Evolutionary conservation across 2,888 invertebrate species (phyloP).

Genomic region (Helicoverpa assulta): DNA sequence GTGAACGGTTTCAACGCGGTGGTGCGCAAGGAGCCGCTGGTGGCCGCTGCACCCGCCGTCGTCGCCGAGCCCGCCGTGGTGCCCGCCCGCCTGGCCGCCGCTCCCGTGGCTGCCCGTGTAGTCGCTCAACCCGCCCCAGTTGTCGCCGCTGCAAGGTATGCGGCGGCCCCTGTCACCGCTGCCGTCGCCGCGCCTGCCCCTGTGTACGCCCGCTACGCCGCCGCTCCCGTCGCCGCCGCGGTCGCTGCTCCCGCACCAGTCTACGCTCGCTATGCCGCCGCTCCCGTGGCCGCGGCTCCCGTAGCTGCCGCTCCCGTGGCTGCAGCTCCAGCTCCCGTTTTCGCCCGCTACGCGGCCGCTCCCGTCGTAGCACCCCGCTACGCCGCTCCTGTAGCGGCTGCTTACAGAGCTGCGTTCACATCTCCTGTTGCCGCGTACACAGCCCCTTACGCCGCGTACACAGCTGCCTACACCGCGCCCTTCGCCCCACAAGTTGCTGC

Average conservation of each 20-base stretch:
- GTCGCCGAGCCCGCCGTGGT: slow-evolving; percentile 78
- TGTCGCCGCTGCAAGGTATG: slow-evolving; percentile 14
- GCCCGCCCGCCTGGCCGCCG: slow-evolving; percentile 70
- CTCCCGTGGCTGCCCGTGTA: slow-evolving; percentile 78
- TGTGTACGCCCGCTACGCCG: slow-evolving; percentile 64
- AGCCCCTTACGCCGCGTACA: slow-evolving; percentile 52
- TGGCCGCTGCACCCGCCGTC: slow-evolving; percentile 77
- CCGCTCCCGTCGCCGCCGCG: slow-evolving; percentile 63
- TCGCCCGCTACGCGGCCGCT: slow-evolving; percentile 74
- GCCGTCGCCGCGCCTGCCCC: slow-evolving; percentile 52
- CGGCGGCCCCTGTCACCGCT: slow-evolving; percentile 64
- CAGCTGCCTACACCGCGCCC: slow-evolving; percentile 48
- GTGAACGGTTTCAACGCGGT: slow-evolving; percentile 85
- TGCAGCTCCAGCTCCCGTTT: slow-evolving; percentile 18
- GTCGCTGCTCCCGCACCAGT: slow-evolving; percentile 50
- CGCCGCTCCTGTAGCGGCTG: slow-evolving; percentile 72
- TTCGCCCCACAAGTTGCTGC: slow-evolving; percentile 59
- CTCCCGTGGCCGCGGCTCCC: slow-evolving; percentile 90
- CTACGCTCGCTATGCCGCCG: slow-evolving; percentile 78
- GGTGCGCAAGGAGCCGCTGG: slow-evolving; percentile 82
- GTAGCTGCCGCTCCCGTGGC: slow-evolving; percentile 71
- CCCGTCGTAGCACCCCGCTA: slow-evolving; percentile 63
- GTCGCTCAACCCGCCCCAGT: slow-evolving; percentile 55
- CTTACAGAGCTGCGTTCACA: slow-evolving; percentile 44
- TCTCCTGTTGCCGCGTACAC: slow-evolving; percentile 49